Conservation (phyloP, 2,888 invertebrate genomes). For the Drepana falcataria region DNA sequence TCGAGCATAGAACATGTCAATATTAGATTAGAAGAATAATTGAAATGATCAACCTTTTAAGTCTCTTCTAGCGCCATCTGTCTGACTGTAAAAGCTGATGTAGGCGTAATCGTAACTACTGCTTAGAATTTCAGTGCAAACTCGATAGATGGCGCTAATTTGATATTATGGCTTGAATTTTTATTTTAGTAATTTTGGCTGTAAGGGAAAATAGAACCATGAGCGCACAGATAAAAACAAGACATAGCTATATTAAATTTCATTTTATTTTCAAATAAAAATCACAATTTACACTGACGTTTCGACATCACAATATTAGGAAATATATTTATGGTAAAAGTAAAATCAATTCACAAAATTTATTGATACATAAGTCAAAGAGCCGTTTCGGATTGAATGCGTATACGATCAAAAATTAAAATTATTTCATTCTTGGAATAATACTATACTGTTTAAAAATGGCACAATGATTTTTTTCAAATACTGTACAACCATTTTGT, state of each 20-base stretch:
- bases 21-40: no score
- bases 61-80: no score
- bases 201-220: no score
- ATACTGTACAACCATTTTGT: no score
- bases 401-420: background rate
- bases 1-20: no score
- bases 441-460: background rate
- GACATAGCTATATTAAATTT: constrained; percentile 7
- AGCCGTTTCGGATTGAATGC: constrained; percentile 3
- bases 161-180: no score
- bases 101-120: no score
- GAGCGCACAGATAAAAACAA: background rate
- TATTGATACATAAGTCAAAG: constrained; percentile 4
- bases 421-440: background rate
- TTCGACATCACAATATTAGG: constrained; percentile 44
- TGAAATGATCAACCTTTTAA: no score
- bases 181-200: no score
- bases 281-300: constrained; percentile 35
- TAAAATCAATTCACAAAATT: constrained; percentile 7
- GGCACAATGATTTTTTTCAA: background rate
- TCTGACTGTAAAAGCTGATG: no score
- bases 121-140: no score
- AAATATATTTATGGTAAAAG: constrained; percentile 33
- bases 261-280: constrained; percentile 49
- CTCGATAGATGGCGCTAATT: no score